Conservation (phyloP, 2,888 invertebrate species). For the Dynastes tityus region DNA sequence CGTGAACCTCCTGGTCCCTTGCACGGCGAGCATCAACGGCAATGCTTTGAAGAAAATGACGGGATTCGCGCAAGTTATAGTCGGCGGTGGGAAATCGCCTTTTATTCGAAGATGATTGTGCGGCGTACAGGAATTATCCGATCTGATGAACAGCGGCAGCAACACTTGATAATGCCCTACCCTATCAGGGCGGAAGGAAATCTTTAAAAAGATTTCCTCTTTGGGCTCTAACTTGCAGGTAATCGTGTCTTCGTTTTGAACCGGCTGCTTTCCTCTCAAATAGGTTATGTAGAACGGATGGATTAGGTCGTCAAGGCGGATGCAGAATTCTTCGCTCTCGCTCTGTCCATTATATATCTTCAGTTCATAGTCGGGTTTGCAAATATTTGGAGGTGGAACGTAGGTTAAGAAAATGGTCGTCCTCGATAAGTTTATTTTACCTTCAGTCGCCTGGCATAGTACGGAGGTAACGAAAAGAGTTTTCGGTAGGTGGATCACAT, state of each 20-base stretch:
- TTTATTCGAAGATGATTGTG: neutral
- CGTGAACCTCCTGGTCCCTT: neutral
- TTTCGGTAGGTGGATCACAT: conserved; percentile 4
- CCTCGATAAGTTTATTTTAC: conserved; percentile 50
- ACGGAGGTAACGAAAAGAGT: conserved; percentile 21
- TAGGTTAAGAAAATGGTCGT: conserved; percentile 48
- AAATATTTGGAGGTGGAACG: neutral
- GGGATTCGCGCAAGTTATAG: neutral
- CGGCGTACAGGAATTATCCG: neutral
- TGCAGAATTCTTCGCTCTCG: conserved; percentile 58
- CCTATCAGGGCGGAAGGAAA: conserved; percentile 60
- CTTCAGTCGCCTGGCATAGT: conserved; percentile 5
- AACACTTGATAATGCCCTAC: conserved; percentile 60
- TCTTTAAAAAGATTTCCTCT: conserved; percentile 59
- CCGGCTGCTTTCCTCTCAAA: conserved; percentile 56
- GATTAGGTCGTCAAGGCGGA: conserved; percentile 61
- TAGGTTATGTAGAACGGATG: conserved; percentile 62
- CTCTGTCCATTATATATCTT: conserved; percentile 56
- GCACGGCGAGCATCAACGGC: neutral
- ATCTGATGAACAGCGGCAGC: conserved; percentile 59
- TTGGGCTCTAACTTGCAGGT: conserved; percentile 59
- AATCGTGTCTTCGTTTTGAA: conserved; percentile 54
- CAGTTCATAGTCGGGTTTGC: neutral
- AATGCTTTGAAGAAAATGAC: neutral
- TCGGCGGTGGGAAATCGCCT: neutral